These are phyloP conservation scores for Acronicta alni DNA, from an alignment of 2,888 invertebrate species.

Conservation along the genomic window DNA sequence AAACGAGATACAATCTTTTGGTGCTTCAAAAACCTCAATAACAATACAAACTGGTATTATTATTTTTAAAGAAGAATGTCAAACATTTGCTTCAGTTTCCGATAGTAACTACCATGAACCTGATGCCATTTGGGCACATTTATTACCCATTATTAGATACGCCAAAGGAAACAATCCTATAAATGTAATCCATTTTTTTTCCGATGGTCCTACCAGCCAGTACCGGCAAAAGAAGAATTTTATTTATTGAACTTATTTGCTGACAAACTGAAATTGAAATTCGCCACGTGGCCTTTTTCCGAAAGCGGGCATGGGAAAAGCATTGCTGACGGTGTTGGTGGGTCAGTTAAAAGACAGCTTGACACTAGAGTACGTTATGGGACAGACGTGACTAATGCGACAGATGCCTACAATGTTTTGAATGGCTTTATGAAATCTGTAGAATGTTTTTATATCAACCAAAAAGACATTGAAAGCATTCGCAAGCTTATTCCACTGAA, in stretches of 20 bases:
- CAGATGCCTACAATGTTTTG: neutral
- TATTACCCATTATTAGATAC: slow-evolving; percentile 6
- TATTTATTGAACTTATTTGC: slow-evolving; percentile 8
- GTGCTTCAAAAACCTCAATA: slow-evolving; percentile 10
- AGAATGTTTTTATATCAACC: neutral
- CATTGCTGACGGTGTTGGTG: neutral
- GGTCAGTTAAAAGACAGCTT: neutral
- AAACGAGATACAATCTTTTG: slow-evolving; percentile 11
- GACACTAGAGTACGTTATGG: neutral
- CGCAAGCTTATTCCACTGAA: neutral
- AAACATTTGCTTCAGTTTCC: slow-evolving; percentile 6
- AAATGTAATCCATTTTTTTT: slow-evolving; percentile 9
- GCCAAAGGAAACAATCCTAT: slow-evolving; percentile 1
- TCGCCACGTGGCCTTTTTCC: slow-evolving; percentile 9
- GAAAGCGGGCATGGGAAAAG: neutral
- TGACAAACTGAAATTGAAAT: slow-evolving; percentile 6
- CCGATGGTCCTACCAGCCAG: slow-evolving; percentile 8
- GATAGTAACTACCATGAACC: slow-evolving; percentile 12
- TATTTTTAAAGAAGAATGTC: neutral
- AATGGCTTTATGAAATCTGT: neutral
- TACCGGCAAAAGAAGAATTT: slow-evolving; percentile 12
- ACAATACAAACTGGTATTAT: neutral
- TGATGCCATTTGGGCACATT: slow-evolving; percentile 12
- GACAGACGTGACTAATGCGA: neutral
- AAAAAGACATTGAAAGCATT: neutral